Conservation (phyloP, 2,797 vertebrate genomes). For the Cephalopachus bancanus region DNA sequence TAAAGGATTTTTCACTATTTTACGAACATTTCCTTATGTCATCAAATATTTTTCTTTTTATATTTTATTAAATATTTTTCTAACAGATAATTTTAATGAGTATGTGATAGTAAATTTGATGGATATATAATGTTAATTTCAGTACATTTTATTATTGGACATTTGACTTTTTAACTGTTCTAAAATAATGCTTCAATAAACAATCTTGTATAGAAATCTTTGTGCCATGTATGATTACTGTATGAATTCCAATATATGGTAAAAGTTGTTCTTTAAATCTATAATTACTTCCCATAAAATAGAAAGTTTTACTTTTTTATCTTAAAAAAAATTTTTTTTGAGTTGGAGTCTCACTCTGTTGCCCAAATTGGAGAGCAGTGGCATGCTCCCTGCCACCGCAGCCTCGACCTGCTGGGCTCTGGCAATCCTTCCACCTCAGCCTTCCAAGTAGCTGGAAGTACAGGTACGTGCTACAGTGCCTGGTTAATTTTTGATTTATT, state of each 20-base stretch:
- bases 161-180: neutral
- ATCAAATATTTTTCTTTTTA: neutral
- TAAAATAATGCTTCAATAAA: neutral
- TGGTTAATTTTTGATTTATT: no score
- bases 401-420: no score
- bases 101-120: neutral
- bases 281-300: constrained; percentile 8
- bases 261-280: constrained; percentile 53
- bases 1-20: constrained; percentile 32
- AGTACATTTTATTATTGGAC: neutral
- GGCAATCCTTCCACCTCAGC: no score
- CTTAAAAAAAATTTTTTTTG: no score
- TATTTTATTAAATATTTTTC: constrained; percentile 1
- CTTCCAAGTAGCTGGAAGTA: no score
- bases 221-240: neutral
- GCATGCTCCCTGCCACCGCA: no score
- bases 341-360: no score
- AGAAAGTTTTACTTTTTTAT: neutral
- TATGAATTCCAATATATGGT: neutral
- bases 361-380: no score
- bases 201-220: neutral
- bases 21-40: constrained; percentile 2
- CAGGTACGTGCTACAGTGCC: no score
- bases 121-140: neutral
- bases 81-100: constrained; percentile 52